phyloP scores from a whole-genome alignment of 2,113 vertebrate genomes.

The Pagrus major region DNA sequence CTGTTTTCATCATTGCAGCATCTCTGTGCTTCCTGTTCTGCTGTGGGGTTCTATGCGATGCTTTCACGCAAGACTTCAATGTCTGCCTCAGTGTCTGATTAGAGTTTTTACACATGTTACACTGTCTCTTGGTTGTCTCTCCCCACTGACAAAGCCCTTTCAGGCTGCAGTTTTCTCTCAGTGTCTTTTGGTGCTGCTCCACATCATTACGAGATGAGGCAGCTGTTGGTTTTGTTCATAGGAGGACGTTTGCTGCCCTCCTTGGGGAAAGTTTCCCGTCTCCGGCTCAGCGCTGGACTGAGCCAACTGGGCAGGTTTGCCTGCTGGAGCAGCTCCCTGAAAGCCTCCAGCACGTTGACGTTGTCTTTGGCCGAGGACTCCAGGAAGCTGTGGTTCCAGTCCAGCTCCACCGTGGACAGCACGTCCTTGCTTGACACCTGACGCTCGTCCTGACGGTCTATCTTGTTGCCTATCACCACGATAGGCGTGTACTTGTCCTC shows the following conservation, averaged over 20 bases:
- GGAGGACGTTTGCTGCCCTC: conserved; percentile 80
- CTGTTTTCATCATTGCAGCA: background rate
- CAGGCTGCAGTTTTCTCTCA: background rate
- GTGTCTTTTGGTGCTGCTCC: background rate
- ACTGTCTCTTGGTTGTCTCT: conserved; percentile 11
- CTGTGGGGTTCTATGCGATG: background rate
- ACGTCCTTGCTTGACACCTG: conserved; percentile 84
- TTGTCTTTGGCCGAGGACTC: conserved; percentile 93
- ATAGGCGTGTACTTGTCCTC: conserved; percentile 91
- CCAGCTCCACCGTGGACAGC: conserved; percentile 88
- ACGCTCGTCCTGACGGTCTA: conserved; percentile 79
- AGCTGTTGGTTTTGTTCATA: conserved; percentile 94
- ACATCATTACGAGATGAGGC: conserved; percentile 84
- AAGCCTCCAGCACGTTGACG: conserved; percentile 90
- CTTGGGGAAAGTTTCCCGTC: conserved; percentile 89
- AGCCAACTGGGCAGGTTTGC: conserved; percentile 87
- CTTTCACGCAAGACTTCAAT: background rate
- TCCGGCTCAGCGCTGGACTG: conserved; percentile 85
- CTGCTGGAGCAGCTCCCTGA: conserved; percentile 89
- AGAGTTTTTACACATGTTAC: conserved; percentile 5
- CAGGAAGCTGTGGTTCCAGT: conserved; percentile 91
- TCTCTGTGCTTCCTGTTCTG: background rate
- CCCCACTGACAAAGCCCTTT: background rate
- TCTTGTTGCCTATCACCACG: conserved; percentile 92
- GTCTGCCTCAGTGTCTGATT: background rate